Evolutionary conservation across 2,797 vertebrate species (phyloP), one percentile per base, ranked within the genome.

Genomic region (Garrulus glandarius): DNA sequence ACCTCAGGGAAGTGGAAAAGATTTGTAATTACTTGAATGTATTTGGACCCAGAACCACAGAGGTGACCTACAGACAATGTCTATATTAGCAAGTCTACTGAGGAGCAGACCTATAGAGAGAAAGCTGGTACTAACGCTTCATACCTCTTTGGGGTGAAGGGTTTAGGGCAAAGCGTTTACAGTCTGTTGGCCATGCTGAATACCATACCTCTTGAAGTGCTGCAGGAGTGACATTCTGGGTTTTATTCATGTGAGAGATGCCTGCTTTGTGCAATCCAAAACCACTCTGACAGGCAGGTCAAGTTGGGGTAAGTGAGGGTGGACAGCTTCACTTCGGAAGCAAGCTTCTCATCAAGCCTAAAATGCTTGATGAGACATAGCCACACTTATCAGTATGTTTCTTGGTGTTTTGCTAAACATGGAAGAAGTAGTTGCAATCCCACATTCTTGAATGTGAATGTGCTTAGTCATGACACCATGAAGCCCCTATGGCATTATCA

Each of bases 21-120:
- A 20, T 56, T 61, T 78, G n/a, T 27, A 47, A 67, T 57, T 12
- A 30, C 47, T 85, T 80, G 44, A 68, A 30, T 41, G 26, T 17
- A 15, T 20, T 9, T 61, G 15, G 27, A 56, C 30, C 14, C 20
- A 65, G 59, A 76, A 37, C 16, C 20, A 34, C 4, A 6, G 29
- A 68, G 10, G 6, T 68, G 12, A 9, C 0, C 0, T 29, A 36
- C 3, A 50, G 11, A 7, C 11, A 29, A 21, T 41, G 13, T 37
- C 30, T 63, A 16, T 9, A 27, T 43, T 50, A 63, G 23, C 55
- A 61, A 37, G 20, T 24, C 89, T 44, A 34, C 43, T 5, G 37
- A 55, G 26, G 22, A 79, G 10, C 26, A 52, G 47, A 49, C 64
- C 29, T 23, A 7, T 15, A 56, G 55, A 36, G 37, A 60, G 46